Evolutionary conservation across 2,888 invertebrate species (phyloP), one percentile per base, ranked within the genome.

Genomic region (Drosophila algonquin): DNA sequence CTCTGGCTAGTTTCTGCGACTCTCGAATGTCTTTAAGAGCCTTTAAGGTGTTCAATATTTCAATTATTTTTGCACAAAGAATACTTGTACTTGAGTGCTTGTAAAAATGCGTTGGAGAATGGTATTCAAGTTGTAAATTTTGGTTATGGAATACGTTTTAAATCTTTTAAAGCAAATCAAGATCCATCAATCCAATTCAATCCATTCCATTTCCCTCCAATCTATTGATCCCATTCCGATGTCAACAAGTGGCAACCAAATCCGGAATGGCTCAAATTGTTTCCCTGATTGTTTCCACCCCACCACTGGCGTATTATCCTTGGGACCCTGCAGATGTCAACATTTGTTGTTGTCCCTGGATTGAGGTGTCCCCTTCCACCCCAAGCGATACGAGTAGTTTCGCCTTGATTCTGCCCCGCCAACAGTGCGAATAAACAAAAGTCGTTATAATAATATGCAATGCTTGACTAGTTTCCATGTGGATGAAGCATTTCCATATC

Each of bases 381-480:
- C 12, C 53, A 3, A 8, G 50, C 30, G 12, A 7, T 14, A 1
- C 55, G 52, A 69, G 60, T 69, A 69, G 69, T 71, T 75, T 62
- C 48, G 51, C 58, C 40, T 67, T 44, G 56, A 21, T 46, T 54
- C 30, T 32, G 53, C 52, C 63, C 52, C 52, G 14, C 24, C 56
- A 54, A 48, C n/a, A 9, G 52, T 30, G 30, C 30, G 8, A 30
- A 30, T 2, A 76, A 76, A 71, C 75, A 75, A 48, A 63, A 69
- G 77, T 71, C 76, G 65, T 63, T 70, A 63, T 67, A 77, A 72
- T 77, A 76, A 76, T 76, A 68, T 74, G 80, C 69, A 73, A 76
- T 63, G 76, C 67, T 67, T 62, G 71, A 70, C 58, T 75, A 63
- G 61, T 52, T 62, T 45, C 12, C 40, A 55, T 9, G 35, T 16